Base-by-base conservation (phyloP, 2,888 invertebrate species). In the Microctonus brassicae region DNA sequence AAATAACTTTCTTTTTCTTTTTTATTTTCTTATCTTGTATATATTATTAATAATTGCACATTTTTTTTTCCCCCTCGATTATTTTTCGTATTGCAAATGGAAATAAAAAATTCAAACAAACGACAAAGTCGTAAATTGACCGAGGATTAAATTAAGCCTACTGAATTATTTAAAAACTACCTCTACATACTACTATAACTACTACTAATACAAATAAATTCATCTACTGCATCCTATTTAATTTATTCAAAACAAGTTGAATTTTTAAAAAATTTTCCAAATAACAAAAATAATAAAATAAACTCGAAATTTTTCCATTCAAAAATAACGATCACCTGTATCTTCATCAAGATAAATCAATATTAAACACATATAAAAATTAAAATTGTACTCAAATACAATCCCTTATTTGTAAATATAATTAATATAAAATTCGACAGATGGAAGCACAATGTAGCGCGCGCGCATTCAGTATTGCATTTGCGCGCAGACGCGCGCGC, bases 401-500 rank as follows among this genome's bases (percentile, higher is more conserved):
- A n/a, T n/a, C n/a, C n/a, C n/a, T n/a, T n/a, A n/a, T n/a, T n/a
- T n/a, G n/a, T n/a, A n/a, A n/a, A n/a, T n/a, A 20, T 47, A 47
- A 7, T n/a, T 5, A n/a, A 47, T 47, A 20, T 17, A 47, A 47
- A 7, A n/a, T n/a, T 13, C 61, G 10, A 2, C 7, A 63, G 42
- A 26, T 22, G 47, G 33, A 20, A 11, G 5, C 39, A 24, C 70
- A 66, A 62, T 55, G 17, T 36, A 9, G 57, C 39, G 71, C 42
- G 61, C 62, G 70, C 58, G 57, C 24, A 33, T 58, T 64, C 62
- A 65, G 61, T 71, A 72, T 47, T 17, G 17, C 17, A 47, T 20
- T 5, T 47, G 47, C 71, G 82, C 82, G 82, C 82, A 81, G 81
- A 80, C 82, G 83, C 82, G 78, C 82, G 78, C 76, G 77, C 55